Conservation (phyloP, 2,113 vertebrate species). For the Tympanuchus pallidicinctus region DNA sequence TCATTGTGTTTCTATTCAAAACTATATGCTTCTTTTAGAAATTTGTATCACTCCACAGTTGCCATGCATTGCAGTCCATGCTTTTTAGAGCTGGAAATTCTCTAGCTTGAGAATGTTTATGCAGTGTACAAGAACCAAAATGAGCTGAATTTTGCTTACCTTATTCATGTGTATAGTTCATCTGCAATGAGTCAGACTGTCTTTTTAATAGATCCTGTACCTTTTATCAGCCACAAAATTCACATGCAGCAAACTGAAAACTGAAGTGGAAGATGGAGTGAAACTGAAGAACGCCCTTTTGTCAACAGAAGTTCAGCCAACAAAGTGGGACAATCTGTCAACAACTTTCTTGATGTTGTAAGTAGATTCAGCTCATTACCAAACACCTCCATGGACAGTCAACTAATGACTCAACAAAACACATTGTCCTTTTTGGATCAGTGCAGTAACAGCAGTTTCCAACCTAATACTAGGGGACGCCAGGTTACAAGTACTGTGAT, state of each 20-base stretch:
- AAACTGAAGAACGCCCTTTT: not conserved
- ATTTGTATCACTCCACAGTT: not conserved
- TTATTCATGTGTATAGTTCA: not conserved
- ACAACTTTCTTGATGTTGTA: not conserved
- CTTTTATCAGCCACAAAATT: not conserved
- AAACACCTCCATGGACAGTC: not conserved
- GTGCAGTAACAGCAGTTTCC: not conserved
- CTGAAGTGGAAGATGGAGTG: not conserved
- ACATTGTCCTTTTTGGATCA: not conserved
- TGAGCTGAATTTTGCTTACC: not conserved
- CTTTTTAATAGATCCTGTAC: not conserved
- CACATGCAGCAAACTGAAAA: not conserved
- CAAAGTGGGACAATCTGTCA: not conserved
- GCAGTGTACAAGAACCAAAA: not conserved
- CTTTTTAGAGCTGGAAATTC: not conserved
- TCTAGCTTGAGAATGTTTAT: not conserved
- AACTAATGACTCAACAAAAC: not conserved
- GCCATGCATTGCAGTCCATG: not conserved
- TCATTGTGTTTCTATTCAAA: not conserved
- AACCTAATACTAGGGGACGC: not conserved
- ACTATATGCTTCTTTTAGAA: not conserved
- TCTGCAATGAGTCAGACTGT: not conserved
- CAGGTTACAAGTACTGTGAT: fast-evolving
- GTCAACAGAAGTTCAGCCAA: not conserved
- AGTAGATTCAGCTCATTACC: not conserved